phyloP scores from a whole-genome alignment of 1,140 invertebrate species.

The Laupala kohalensis region DNA sequence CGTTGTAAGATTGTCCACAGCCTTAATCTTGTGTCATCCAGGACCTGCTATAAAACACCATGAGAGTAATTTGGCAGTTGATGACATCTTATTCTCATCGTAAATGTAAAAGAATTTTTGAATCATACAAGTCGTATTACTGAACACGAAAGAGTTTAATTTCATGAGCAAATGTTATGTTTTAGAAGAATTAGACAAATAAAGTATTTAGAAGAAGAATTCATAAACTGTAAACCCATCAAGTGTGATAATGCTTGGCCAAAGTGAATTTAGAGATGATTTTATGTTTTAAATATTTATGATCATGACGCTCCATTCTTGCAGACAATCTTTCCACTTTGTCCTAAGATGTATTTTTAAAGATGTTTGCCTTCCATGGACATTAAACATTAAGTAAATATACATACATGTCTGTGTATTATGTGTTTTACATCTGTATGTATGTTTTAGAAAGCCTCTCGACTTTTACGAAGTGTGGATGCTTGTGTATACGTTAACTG shows the following conservation, averaged over 20 bases:
- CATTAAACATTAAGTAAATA: not conserved
- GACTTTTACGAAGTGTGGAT: not conserved
- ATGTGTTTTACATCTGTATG: not conserved
- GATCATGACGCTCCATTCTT: not conserved
- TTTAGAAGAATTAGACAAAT: too few species aligned
- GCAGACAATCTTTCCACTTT: not conserved
- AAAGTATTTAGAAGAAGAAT: too few species aligned
- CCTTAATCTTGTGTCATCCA: not conserved
- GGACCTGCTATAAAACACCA: not conserved
- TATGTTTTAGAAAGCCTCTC: not conserved
- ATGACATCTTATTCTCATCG: too few species aligned
- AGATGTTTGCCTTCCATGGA: not conserved
- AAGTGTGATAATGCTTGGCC: not conserved
- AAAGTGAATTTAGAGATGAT: not conserved
- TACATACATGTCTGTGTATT: not conserved
- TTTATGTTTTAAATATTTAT: not conserved
- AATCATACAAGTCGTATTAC: too few species aligned
- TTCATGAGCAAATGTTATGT: too few species aligned
- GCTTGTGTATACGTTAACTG: not conserved
- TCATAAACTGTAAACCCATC: not conserved
- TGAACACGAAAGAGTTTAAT: too few species aligned
- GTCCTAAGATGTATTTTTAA: not conserved
- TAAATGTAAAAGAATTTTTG: too few species aligned
- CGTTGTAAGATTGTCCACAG: not conserved
- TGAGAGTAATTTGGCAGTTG: too few species aligned